Evolutionary conservation across 2,888 invertebrate species (phyloP), one percentile per base, ranked within the genome.

Genomic region (Galerucella calmariensis): DNA sequence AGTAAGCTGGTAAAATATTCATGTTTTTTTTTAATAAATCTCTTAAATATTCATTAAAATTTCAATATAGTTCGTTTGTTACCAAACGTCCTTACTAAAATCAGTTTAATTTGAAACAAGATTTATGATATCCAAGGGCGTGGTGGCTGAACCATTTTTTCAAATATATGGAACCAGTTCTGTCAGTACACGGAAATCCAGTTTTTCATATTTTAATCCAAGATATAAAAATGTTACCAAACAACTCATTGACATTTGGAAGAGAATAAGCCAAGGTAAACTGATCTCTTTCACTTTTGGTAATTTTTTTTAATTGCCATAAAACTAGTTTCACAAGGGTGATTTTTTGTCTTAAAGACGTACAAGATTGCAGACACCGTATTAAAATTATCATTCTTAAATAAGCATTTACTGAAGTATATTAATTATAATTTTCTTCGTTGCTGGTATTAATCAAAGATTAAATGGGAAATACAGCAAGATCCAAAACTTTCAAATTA

Each of bases 131-230:
- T 35, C 11, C 27, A 61, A 61, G 27, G 61, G 61, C 27, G 61
- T 61, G 61, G 61, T 35, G 10, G 20, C 10, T 58, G 20, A 46
- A 20, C 16, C 8, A 14, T 20, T 46, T 63, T 65, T 65, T 65
- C n/a, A 11, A 16, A 65, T 65, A 46, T 65, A 46, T 65, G 63
- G 44, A 65, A 65, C 63, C 63, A 65, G 63, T 65, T 65, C 16
- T 65, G 46, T 65, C 14, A 6, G 16, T 46, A 65, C 46, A 65
- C 63, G 63, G 63, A 65, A 65, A 65, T 65, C 63, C 10, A 65
- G 63, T 65, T 65, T n/a, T 65, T 20, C 41, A 65, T 20, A 65
- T 65, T 65, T 44, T n/a, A 41, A 20, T n/a, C 27, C 12, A 5
- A 8, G 2, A 41, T 46, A 16, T 46, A 65, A 65, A 62, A 65